Evolutionary conservation across 2,113 vertebrate genomes (phyloP).

Genomic region (Neolamprologus kungweensis): DNA sequence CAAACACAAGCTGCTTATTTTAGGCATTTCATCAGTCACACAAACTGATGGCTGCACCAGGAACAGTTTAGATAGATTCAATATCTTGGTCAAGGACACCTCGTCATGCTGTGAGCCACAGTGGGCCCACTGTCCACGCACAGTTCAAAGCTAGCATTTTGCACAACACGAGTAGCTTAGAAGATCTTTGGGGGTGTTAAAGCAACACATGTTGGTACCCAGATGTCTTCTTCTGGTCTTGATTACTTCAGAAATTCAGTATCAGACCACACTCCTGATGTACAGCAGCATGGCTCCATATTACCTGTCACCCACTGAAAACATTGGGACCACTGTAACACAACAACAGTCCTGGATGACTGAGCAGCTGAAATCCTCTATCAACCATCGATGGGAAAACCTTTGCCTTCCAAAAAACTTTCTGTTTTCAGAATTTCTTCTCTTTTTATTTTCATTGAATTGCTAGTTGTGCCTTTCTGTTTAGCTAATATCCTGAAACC

Average conservation of each 20-base stretch:
- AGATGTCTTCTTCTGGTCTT: background rate
- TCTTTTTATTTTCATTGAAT: background rate
- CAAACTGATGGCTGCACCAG: background rate
- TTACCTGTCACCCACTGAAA: background rate
- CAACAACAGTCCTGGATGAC: background rate
- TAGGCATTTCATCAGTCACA: background rate
- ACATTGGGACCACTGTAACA: background rate
- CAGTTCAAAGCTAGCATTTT: background rate
- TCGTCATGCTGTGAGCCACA: rapidly evolving
- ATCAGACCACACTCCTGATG: background rate
- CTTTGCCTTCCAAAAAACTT: background rate
- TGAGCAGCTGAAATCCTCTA: rapidly evolving
- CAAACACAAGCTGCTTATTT: background rate
- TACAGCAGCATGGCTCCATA: background rate
- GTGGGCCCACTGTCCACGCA: background rate
- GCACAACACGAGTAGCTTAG: background rate
- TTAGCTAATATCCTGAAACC: background rate
- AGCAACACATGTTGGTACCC: background rate
- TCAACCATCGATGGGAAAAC: rapidly evolving
- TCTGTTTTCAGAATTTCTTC: background rate
- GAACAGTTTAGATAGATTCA: background rate
- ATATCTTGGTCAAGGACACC: background rate
- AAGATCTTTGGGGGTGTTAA: background rate
- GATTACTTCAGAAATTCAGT: background rate
- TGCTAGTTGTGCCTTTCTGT: background rate